These are phyloP conservation scores for Porites divaricata DNA, from an alignment of 92 coral and sea anemone species.

Conservation along the genomic window DNA sequence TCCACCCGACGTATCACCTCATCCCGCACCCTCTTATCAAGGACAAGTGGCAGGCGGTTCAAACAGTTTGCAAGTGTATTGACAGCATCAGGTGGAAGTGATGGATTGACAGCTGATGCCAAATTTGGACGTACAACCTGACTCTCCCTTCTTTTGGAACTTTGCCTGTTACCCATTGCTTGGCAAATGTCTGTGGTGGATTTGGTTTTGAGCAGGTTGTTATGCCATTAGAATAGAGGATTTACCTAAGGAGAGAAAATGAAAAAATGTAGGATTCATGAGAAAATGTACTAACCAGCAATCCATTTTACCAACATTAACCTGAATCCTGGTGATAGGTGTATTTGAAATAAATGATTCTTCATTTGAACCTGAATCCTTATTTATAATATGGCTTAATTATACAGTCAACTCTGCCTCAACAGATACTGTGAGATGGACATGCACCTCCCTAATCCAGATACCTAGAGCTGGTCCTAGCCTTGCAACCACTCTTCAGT, in stretches of 20 bases:
- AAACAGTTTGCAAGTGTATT: conserved; percentile 66
- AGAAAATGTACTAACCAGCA: neutral
- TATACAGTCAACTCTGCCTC: too few species aligned
- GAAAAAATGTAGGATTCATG: neutral
- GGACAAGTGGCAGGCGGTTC: conserved; percentile 57
- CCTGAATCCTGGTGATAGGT: too few species aligned
- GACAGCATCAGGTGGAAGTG: conserved; percentile 52
- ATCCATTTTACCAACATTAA: too few species aligned
- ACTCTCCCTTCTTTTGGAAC: conserved; percentile 38
- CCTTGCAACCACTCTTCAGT: too few species aligned
- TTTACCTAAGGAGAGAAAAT: neutral
- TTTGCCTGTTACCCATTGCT: conserved; percentile 59
- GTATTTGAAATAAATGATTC: too few species aligned
- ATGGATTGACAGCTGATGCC: conserved; percentile 40
- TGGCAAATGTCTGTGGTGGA: neutral
- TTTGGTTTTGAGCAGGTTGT: neutral
- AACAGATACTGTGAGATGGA: too few species aligned
- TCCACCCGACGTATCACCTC: conserved; percentile 60
- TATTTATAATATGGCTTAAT: too few species aligned
- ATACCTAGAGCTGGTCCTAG: too few species aligned
- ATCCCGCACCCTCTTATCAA: conserved; percentile 48
- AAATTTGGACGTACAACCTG: conserved; percentile 39
- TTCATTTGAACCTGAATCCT: too few species aligned
- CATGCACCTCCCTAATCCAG: too few species aligned
- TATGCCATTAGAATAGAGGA: too few species aligned